Conservation (phyloP, 92 coral and sea anemone species). For the Pocillopora grandis region DNA sequence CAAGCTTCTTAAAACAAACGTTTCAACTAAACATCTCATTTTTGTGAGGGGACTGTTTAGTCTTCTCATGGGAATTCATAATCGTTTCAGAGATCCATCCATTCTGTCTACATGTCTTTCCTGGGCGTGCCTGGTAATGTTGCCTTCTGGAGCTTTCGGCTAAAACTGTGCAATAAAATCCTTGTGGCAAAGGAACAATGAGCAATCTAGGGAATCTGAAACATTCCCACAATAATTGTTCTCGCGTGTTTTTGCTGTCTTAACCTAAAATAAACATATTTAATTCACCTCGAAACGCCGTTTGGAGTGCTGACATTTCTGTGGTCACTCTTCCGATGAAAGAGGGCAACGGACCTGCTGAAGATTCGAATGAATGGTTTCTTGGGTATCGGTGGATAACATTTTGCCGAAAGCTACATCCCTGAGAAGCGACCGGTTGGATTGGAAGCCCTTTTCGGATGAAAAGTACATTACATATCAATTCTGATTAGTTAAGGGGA, state of each 20-base stretch:
- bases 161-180: background rate
- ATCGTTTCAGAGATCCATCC: background rate
- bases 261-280: no score
- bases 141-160: background rate
- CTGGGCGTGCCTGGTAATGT: background rate
- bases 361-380: no score
- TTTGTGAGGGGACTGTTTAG: background rate
- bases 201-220: background rate
- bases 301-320: background rate
- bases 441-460: no score
- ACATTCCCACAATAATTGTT: background rate
- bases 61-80: background rate
- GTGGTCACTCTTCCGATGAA: background rate
- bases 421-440: no score
- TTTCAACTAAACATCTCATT: background rate
- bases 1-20: background rate
- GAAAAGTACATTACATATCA: no score
- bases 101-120: background rate
- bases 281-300: background rate
- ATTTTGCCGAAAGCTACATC: no score
- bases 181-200: background rate
- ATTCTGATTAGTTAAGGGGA: no score
- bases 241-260: no score
- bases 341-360: background rate
- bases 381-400: no score